These are phyloP conservation scores for Catharus ustulatus DNA, from an alignment of 2,797 vertebrate species.

Conservation along the genomic window DNA sequence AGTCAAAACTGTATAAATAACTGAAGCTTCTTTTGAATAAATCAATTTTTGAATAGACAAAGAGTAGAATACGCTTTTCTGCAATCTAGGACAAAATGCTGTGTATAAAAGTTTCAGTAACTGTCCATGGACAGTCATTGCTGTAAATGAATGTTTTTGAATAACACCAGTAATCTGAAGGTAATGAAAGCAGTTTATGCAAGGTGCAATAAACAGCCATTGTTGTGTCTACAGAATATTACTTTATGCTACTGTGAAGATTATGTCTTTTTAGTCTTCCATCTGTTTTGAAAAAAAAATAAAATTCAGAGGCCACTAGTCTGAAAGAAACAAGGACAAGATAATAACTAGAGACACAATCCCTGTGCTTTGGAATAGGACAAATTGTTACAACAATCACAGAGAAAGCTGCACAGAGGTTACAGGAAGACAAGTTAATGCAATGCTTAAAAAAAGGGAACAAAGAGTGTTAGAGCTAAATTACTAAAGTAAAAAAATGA, in stretches of 20 bases:
- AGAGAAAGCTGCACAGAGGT: slow-evolving; percentile 69
- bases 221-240: slow-evolving; percentile 73
- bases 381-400: slow-evolving; percentile 58
- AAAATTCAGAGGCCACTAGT: slow-evolving; percentile 66
- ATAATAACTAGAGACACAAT: slow-evolving; percentile 74
- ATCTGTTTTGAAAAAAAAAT: slow-evolving; percentile 63
- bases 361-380: slow-evolving; percentile 48
- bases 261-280: slow-evolving; percentile 68
- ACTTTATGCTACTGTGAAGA: slow-evolving; percentile 69
- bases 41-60: background rate
- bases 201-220: slow-evolving; percentile 70
- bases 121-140: slow-evolving; percentile 40
- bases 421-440: slow-evolving; percentile 59
- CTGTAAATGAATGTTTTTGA: slow-evolving; percentile 69
- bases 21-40: background rate
- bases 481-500: slow-evolving; percentile 41
- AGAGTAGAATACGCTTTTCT: background rate
- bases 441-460: background rate
- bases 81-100: background rate
- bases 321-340: slow-evolving; percentile 77
- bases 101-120: slow-evolving; percentile 34
- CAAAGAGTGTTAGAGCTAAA: slow-evolving; percentile 1
- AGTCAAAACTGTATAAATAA: background rate
- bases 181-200: slow-evolving; percentile 75
- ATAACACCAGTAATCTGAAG: slow-evolving; percentile 72